phyloP scores from a whole-genome alignment of 1,140 invertebrate species.

The Bombyx mori region ASM3026992v2 NC_085119.1:9633501-9634000 shows the following conservation, averaged over 20 bases:
- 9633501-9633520: constrained; percentile 34
- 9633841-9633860: too few relatives aligned
- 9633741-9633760: background rate
- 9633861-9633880: too few relatives aligned
- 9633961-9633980: too few relatives aligned
- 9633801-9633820: constrained; percentile 1
- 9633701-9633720: constrained; percentile 13
- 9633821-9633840: constrained; percentile 6
- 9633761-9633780: too few relatives aligned
- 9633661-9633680: constrained; percentile 58
- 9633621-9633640: constrained; percentile 46
- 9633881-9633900: too few relatives aligned
- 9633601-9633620: constrained; percentile 59
- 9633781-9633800: constrained; percentile 6
- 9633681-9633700: constrained; percentile 46
- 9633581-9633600: constrained; percentile 51
- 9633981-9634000: too few relatives aligned
- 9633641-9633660: constrained; percentile 59
- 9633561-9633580: constrained; percentile 50
- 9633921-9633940: too few relatives aligned
- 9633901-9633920: too few relatives aligned
- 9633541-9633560: constrained; percentile 45
- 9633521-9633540: constrained; percentile 36
- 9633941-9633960: too few relatives aligned
- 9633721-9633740: constrained; percentile 4